Conservation (phyloP, 2,888 invertebrate species). For the Dryobota labecula region DNA sequence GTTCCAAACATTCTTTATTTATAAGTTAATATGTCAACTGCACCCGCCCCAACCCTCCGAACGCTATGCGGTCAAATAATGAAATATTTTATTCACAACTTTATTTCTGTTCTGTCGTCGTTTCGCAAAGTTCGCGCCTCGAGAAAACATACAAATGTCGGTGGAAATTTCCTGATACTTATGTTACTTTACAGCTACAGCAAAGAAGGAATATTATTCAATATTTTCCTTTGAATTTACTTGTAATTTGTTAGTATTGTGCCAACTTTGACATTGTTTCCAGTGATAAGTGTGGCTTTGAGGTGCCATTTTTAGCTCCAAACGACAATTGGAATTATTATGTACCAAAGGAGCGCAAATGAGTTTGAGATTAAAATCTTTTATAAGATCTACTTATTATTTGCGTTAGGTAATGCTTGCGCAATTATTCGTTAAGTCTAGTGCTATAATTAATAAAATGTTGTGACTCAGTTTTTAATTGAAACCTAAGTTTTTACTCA, state of each 20-base stretch:
- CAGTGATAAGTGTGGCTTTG: conserved; percentile 1
- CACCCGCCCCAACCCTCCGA: conserved; percentile 62
- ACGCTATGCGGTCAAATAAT: conserved; percentile 70
- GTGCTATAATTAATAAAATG: conserved; percentile 22
- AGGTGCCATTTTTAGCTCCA: background rate
- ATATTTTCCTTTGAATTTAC: conserved; percentile 49
- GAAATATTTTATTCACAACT: conserved; percentile 75
- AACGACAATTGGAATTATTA: background rate
- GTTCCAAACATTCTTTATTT: conserved; percentile 59
- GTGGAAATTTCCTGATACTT: conserved; percentile 56
- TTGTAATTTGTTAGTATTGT: conserved; percentile 17
- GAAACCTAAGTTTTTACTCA: conserved; percentile 19
- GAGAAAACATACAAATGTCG: conserved; percentile 63
- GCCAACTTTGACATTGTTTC: conserved; percentile 5
- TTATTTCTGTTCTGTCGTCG: conserved; percentile 70
- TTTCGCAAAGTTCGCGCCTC: conserved; percentile 55
- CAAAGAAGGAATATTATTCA: conserved; percentile 39
- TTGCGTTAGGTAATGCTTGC: background rate
- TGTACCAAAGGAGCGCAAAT: background rate
- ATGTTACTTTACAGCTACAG: conserved; percentile 50
- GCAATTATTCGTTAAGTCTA: conserved; percentile 7
- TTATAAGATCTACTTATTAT: background rate
- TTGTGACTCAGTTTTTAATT: conserved; percentile 31
- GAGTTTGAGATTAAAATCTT: conserved; percentile 1
- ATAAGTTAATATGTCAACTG: conserved; percentile 66